Percentiles rank a stretch among this genome's conserved stretches.
These are phyloP conservation scores for Leptonema lineaticorne DNA, from an alignment of 1,140 invertebrate genomes.

Conservation along the genomic window DNA sequence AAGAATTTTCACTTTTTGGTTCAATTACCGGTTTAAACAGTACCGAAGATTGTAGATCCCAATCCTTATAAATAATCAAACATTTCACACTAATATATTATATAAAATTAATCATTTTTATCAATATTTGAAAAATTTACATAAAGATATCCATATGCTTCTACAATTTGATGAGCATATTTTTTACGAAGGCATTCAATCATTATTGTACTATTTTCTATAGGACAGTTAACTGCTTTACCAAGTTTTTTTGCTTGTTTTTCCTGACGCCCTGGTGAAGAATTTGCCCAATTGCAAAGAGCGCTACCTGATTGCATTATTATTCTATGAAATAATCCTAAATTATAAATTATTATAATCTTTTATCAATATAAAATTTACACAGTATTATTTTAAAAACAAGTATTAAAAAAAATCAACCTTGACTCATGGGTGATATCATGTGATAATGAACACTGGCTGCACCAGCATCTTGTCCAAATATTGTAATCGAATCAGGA, in stretches of 20 bases:
- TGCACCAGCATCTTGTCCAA: constrained; percentile 61
- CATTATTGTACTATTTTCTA: constrained; percentile 41
- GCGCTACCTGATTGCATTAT: constrained; percentile 64
- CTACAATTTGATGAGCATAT: constrained; percentile 44
- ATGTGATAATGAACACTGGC: constrained; percentile 53
- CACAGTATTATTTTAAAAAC: too few relatives aligned
- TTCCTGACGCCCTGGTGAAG: constrained; percentile 51
- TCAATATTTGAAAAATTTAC: too few relatives aligned
- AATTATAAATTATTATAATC: background rate
- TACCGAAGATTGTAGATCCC: constrained; percentile 51
- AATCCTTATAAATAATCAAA: constrained; percentile 48
- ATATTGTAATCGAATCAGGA: constrained; percentile 56
- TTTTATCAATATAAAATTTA: too few relatives aligned
- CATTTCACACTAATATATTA: too few relatives aligned
- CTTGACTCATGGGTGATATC: constrained; percentile 49
- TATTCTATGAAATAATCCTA: constrained; percentile 55
- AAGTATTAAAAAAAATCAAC: too few relatives aligned
- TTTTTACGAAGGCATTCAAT: constrained; percentile 48
- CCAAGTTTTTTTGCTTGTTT: constrained; percentile 45
- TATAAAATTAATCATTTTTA: too few relatives aligned
- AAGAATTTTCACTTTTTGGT: constrained; percentile 43
- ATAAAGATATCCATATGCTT: constrained; percentile 45
- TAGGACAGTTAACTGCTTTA: constrained; percentile 40
- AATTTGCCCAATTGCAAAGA: constrained; percentile 59
- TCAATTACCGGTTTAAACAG: constrained; percentile 54